phyloP scores from a whole-genome alignment of 2,797 vertebrate species.

The Coregonus ussuriensis region DNA sequence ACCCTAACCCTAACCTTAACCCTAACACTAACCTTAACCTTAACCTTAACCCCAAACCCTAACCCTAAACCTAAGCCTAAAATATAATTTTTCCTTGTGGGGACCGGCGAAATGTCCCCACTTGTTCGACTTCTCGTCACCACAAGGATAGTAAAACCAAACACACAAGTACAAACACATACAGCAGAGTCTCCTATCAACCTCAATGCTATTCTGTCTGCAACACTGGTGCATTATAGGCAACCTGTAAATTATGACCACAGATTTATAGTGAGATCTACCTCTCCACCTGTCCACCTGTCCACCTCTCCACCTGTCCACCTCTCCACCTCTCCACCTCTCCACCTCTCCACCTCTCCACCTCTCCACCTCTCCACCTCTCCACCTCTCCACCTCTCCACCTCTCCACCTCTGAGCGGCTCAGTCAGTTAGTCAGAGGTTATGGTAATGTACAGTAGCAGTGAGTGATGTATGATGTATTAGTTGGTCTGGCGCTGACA shows the following conservation, averaged over 20 bases:
- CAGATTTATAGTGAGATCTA: neutral
- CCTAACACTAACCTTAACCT: too few species aligned
- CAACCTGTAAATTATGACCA: too few species aligned
- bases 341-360: neutral
- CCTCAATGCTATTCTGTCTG: too few species aligned
- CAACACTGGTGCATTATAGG: too few species aligned
- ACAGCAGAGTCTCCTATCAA: too few species aligned
- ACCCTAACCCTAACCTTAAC: neutral
- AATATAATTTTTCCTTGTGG: too few species aligned
- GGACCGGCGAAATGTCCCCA: too few species aligned
- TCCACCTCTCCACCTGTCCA: too few species aligned
- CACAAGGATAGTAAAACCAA: neutral
- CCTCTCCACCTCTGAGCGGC: neutral
- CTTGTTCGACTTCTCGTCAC: too few species aligned
- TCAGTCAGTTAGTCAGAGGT: slow-evolving; percentile 46
- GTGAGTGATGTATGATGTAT: slow-evolving; percentile 48
- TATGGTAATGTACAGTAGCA: slow-evolving; percentile 51
- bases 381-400: neutral
- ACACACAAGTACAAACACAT: neutral
- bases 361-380: neutral
- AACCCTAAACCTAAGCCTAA: neutral
- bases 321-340: too few species aligned
- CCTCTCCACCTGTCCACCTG: too few species aligned
- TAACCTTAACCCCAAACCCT: too few species aligned
- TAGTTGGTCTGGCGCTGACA: slow-evolving; percentile 52